These are phyloP conservation scores for Eonycteris spelaea DNA, from an alignment of 2,113 vertebrate genomes.

Conservation along the genomic window DNA sequence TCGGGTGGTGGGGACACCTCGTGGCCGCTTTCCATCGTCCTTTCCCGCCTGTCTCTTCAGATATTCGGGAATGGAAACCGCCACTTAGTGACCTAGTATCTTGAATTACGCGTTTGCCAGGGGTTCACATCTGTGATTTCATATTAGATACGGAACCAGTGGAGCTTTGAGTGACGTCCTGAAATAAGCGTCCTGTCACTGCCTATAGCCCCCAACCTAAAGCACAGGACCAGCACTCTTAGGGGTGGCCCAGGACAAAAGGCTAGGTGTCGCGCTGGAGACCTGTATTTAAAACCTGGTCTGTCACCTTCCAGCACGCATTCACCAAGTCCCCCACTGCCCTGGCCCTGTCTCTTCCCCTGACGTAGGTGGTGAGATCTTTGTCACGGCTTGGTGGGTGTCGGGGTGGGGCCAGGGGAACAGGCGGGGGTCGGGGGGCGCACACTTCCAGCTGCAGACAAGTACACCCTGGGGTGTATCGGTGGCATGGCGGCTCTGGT, in stretches of 20 bases:
- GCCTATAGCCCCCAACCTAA: neutral
- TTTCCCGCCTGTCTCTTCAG: neutral
- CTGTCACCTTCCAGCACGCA: neutral
- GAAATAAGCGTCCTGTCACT: neutral
- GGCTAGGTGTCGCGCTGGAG: neutral
- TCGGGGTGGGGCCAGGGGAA: no score
- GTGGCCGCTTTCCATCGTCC: neutral
- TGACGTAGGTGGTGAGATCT: neutral
- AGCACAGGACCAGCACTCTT: neutral
- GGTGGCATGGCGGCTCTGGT: no score
- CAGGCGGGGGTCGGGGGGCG: no score
- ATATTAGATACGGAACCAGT: neutral
- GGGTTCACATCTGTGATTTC: neutral
- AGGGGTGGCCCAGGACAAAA: neutral
- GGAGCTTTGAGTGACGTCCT: neutral
- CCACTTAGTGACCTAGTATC: neutral
- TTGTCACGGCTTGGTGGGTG: neutral
- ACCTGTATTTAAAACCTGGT: neutral
- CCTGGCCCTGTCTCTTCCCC: neutral
- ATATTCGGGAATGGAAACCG: neutral
- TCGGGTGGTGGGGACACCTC: neutral
- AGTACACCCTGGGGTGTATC: no score
- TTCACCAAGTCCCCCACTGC: neutral
- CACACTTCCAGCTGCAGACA: no score
- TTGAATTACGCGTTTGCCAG: neutral